Evolutionary conservation across 2,888 invertebrate species (phyloP).

Genomic region (Drosophila parthenogenetica): DNA sequence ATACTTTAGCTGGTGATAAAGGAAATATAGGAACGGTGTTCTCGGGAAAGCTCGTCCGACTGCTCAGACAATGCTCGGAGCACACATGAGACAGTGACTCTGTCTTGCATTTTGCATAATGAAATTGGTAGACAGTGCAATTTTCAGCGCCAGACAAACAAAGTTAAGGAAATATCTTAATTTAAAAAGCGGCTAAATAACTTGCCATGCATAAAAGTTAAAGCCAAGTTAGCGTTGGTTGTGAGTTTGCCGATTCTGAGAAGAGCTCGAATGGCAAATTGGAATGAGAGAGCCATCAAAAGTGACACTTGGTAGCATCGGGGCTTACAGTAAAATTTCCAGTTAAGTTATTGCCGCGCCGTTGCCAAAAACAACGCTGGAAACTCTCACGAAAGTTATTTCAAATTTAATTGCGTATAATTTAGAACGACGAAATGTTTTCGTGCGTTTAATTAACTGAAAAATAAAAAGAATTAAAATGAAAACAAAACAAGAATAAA

Average conservation of each 20-base stretch:
- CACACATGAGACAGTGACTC: slow-evolving; percentile 11
- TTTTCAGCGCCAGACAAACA: slow-evolving; percentile 56
- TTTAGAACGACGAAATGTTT: slow-evolving; percentile 78
- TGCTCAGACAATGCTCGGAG: slow-evolving; percentile 8
- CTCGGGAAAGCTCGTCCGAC: slow-evolving; percentile 11
- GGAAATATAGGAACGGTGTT: slow-evolving; percentile 21
- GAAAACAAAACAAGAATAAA: slow-evolving; percentile 23
- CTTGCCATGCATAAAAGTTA: slow-evolving; percentile 46
- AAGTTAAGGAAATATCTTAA: slow-evolving; percentile 49
- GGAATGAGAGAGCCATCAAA: slow-evolving; percentile 58
- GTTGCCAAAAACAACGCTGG: slow-evolving; percentile 45
- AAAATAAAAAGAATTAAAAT: slow-evolving; percentile 62
- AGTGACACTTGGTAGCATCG: slow-evolving; percentile 71
- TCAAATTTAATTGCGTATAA: slow-evolving; percentile 79
- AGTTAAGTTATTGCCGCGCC: slow-evolving; percentile 74
- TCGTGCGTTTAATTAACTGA: slow-evolving; percentile 80
- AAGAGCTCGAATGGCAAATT: background rate
- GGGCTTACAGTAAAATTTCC: slow-evolving; percentile 75
- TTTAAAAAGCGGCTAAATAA: slow-evolving; percentile 50
- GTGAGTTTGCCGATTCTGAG: slow-evolving; percentile 34
- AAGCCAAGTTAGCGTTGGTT: slow-evolving; percentile 31
- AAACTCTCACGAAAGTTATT: slow-evolving; percentile 74
- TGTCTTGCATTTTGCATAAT: slow-evolving; percentile 62
- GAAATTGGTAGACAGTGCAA: slow-evolving; percentile 65
- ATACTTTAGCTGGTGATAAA: slow-evolving; percentile 48